These are phyloP conservation scores for Coregonus suidteri DNA, from an alignment of 2,797 vertebrate genomes.

Conservation along the genomic window DNA sequence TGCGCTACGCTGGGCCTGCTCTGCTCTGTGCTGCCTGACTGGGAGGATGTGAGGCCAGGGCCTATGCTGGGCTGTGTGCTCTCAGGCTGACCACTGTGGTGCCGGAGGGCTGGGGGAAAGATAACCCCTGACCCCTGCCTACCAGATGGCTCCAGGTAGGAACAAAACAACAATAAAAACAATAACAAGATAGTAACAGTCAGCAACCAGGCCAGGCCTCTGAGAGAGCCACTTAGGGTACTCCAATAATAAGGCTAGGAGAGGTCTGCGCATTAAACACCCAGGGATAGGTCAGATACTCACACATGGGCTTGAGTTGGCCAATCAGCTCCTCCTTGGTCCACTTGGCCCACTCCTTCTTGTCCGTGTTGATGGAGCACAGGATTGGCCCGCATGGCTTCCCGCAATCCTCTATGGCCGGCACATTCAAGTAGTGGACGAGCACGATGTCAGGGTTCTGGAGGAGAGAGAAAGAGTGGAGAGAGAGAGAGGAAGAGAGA, in stretches of 20 bases:
- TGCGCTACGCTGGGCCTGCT: constrained; percentile 48
- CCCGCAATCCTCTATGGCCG: constrained; percentile 98
- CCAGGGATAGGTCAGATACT: constrained; percentile 71
- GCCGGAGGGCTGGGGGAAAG: constrained; percentile 60
- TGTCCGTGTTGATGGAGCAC: constrained; percentile 99
- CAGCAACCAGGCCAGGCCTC: constrained; percentile 9
- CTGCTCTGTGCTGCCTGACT: constrained; percentile 53
- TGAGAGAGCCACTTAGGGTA: neutral
- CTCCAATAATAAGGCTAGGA: constrained; percentile 13
- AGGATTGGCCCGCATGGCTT: constrained; percentile 97
- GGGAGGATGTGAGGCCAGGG: constrained; percentile 40
- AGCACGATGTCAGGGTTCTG: constrained; percentile 99
- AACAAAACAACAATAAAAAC: constrained; percentile 17
- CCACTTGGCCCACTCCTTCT: constrained; percentile 99
- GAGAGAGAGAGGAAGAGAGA: neutral
- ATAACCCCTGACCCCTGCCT: constrained; percentile 58
- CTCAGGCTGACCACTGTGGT: constrained; percentile 53
- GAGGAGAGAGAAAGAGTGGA: neutral
- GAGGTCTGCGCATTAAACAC: constrained; percentile 12
- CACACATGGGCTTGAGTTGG: constrained; percentile 99
- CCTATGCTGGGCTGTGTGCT: constrained; percentile 17
- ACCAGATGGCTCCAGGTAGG: constrained; percentile 56
- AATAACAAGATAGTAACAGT: constrained; percentile 27
- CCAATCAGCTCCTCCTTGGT: constrained; percentile 98
- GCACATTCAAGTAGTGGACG: constrained; percentile 99